Evolutionary conservation across 2,888 invertebrate species (phyloP), one percentile per base, ranked within the genome.

Genomic region (Dolichopus griseipennis): DNA sequence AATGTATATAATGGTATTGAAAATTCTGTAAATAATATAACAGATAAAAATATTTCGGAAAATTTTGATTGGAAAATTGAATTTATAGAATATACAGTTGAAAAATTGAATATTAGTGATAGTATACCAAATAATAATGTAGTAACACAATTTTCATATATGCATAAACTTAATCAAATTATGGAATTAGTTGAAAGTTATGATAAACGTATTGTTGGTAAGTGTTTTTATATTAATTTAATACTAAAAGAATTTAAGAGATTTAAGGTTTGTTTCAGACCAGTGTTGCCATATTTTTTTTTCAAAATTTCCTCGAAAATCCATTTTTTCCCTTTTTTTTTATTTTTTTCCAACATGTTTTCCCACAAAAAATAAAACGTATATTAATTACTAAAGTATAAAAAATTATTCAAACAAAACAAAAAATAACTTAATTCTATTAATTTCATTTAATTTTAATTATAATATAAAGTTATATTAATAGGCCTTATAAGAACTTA

Each of bases 171-270:
- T 15, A n/a, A 64, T 34, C 8, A 20, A 64, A 34, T 64, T 20
- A 34, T 64, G 33, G 64, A 64, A 64, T 64, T 64, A 37, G 20
- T 64, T 34, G 20, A 33, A 20, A 20, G 27, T 27, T 34, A 33
- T 37, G 27, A 64, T 20, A 37, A 64, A 37, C 9, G n/a, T 10
- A 64, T 64, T 18, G 15, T 52, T 18, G 52, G 52, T 52, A 52
- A 52, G 52, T 15, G 9, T 6, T 52, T 41, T 5, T 6, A 41
- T 41, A 5, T 52, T 52, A 15, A 4, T 15, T 18, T n/a, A 18
- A 4, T 18, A 18, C 3, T 43, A 7, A 43, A 43, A 9, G 43
- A 15, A 43, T 43, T 43, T 43, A n/a, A n/a, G n/a, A n/a, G n/a
- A n/a, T n/a, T n/a, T n/a, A n/a, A n/a, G n/a, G n/a, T n/a, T n/a